Base-by-base conservation (phyloP, 2,888 invertebrate species). In the Aplocera efformata region DNA sequence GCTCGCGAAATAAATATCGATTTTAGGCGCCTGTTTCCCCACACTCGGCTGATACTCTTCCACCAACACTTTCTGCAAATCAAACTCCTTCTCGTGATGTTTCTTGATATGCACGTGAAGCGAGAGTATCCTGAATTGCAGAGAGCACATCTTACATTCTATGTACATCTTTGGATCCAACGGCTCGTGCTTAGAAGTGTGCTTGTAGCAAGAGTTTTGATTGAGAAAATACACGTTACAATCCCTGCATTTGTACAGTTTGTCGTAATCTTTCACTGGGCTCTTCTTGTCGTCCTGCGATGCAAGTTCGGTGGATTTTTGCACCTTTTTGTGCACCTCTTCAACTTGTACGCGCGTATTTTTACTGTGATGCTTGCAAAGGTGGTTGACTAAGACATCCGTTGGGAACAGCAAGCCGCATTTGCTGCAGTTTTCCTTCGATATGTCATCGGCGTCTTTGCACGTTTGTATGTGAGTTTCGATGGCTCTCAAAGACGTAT, bases 121-220 rank as follows among this genome's bases (percentile, higher is more conserved):
- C 1, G 66, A 53, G 9, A 63, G 55, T 0, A 72, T 65, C 1
- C 60, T 43, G 32, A 80, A 77, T 35, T 76, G 79, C 1, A 78
- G 54, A 1, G 66, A 58, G 31, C 80, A 80, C 0, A 79, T 43
- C 28, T 80, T 79, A 32, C 80, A 80, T 6, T 65, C 71, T 1
- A 78, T 79, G 30, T 65, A 79, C 1, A 65, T 57, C n/a, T 60
- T 73, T 0, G 68, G 48, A 6, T 79, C 66, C 1, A 79, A 36
- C 0, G 40, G 26, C 6, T 28, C 37, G 6, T 80, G 79, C 11
- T 34, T 41, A 0, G 38, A 5, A 0, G 53, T 50, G 10, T 80
- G 80, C 6, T 67, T 61, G 2, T 58, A 62, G 27, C 77, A 79
- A 1, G 59, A 48, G 0, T 35, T 50, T 1, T 60, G 61, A 0